A percentile compares a stretch with the other conserved stretches of the same genome.
Evolutionary conservation across 2,888 invertebrate genomes (phyloP).

Genomic region (Meandrusa payeni): DNA sequence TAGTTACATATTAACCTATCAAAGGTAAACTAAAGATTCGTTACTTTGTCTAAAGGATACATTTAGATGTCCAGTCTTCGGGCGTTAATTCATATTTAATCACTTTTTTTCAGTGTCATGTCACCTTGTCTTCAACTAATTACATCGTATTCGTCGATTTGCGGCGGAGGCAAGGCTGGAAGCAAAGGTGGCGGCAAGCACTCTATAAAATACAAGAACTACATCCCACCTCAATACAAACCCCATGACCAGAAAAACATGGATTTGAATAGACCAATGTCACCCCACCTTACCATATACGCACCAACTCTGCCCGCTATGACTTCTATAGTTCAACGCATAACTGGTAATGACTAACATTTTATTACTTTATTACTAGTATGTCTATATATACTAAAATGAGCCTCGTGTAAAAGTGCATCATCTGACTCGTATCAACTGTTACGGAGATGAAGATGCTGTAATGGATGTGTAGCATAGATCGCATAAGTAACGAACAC

Average conservation of each 20-base stretch:
- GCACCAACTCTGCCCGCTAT: conserved; percentile 87
- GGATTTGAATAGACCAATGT: conserved; percentile 87
- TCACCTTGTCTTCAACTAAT: conserved; percentile 1
- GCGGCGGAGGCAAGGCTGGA: conserved; percentile 9
- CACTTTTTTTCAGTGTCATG: conserved; percentile 12
- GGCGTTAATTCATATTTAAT: no score
- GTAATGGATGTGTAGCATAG: no score
- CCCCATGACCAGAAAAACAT: conserved; percentile 86
- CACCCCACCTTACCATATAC: conserved; percentile 92
- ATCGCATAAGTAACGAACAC: no score
- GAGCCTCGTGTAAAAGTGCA: no score
- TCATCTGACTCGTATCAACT: no score
- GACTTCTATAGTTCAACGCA: conserved; percentile 91
- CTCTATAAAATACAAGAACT: conserved; percentile 42
- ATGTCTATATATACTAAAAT: no score
- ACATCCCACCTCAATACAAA: conserved; percentile 46
- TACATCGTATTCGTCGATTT: neutral
- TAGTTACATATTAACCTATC: no score
- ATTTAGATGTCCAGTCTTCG: no score
- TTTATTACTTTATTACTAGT: no score
- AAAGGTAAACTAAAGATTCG: no score
- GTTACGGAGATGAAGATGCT: no score
- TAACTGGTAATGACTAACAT: conserved; percentile 83
- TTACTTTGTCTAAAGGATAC: no score
- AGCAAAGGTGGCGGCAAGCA: conserved; percentile 32